These are phyloP conservation scores for Turritopsis rubra DNA, from an alignment of 30 jellyfish, hydroid and myxozoan genomes.

Conservation along the genomic window DNA sequence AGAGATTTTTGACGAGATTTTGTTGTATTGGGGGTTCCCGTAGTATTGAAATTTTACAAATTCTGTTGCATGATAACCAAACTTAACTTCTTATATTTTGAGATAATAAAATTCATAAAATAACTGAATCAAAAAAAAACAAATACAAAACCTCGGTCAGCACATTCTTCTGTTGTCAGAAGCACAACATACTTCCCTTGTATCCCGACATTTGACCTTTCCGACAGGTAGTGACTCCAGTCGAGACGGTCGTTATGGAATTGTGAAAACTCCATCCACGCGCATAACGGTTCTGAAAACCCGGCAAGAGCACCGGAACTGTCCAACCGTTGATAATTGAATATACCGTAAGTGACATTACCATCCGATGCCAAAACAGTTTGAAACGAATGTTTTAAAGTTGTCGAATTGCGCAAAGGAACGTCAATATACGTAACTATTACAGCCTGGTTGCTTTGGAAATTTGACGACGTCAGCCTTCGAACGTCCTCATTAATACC, in stretches of 20 bases:
- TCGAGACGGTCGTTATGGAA: background rate
- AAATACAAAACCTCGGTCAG: background rate
- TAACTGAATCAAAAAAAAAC: background rate
- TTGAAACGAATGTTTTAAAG: background rate
- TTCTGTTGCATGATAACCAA: no score
- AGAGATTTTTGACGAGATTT: no score
- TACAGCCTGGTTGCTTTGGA: constrained; percentile 4
- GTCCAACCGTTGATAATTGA: constrained; percentile 5
- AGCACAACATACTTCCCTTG: constrained; percentile 1
- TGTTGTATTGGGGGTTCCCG: no score
- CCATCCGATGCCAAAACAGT: background rate
- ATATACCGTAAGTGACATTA: constrained; percentile 10
- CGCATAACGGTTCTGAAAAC: background rate
- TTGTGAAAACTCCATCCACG: background rate
- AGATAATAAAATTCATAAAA: no score
- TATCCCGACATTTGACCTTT: background rate
- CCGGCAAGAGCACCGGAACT: background rate
- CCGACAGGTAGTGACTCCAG: background rate
- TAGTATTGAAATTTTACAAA: no score
- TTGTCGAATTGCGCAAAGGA: background rate
- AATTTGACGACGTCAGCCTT: background rate
- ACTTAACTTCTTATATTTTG: no score
- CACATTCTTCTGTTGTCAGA: background rate
- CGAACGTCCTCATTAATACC: background rate
- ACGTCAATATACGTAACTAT: constrained; percentile 3